Conservation (phyloP, 2,888 invertebrate species). For the Ellobium chinense region DNA sequence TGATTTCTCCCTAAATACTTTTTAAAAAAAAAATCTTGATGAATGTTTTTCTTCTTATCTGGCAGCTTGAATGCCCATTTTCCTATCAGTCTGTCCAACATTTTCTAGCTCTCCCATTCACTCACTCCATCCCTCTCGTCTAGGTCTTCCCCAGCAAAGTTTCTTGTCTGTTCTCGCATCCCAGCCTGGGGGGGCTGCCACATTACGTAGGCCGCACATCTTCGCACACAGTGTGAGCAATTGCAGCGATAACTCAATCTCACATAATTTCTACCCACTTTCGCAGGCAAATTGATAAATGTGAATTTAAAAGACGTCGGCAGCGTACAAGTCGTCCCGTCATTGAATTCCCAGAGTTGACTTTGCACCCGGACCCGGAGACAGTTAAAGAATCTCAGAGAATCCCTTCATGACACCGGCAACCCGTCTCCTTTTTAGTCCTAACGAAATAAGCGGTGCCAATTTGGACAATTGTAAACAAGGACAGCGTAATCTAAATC, state of each 20-base stretch:
- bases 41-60: no score
- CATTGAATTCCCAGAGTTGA: constrained; percentile 24
- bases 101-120: no score
- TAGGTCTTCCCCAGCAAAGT: no score
- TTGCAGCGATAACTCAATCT: constrained; percentile 12
- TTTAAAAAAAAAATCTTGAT: no score
- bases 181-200: no score
- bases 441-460: constrained; percentile 56
- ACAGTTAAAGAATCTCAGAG: constrained; percentile 2
- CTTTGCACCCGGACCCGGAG: constrained; percentile 21
- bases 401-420: constrained; percentile 60
- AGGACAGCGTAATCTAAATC: constrained; percentile 58
- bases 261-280: constrained; percentile 31
- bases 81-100: no score
- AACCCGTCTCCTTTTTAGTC: constrained; percentile 59
- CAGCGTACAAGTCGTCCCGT: constrained; percentile 5
- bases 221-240: no score
- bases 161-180: no score
- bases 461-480: constrained; percentile 59
- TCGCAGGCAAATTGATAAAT: constrained; percentile 37
- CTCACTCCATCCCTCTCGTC: no score
- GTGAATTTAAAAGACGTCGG: constrained; percentile 36
- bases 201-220: no score
- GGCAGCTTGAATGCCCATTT: no score
- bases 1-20: no score